phyloP scores from a whole-genome alignment of 2,797 vertebrate genomes.

The Lagocephalus sceleratus region DNA sequence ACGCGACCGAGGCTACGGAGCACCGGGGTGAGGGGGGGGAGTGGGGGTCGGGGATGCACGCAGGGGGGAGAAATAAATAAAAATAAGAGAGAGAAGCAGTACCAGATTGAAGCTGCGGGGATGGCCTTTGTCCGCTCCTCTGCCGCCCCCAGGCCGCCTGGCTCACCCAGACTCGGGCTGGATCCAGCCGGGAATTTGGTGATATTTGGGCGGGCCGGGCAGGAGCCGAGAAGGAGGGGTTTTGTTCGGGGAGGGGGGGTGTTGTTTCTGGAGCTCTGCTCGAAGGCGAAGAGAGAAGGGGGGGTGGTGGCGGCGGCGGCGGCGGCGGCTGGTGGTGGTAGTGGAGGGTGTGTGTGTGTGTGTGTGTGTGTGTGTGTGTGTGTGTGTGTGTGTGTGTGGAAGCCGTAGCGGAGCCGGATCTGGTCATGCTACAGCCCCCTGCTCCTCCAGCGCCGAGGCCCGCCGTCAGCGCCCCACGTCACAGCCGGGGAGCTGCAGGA shows the following conservation, averaged over 20 bases:
- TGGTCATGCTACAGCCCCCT: slow-evolving; percentile 83
- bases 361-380: no score
- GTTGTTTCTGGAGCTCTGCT: slow-evolving; percentile 78
- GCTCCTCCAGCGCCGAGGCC: slow-evolving; percentile 88
- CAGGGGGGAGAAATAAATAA: no score
- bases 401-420: slow-evolving; percentile 72
- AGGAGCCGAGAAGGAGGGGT: slow-evolving; percentile 88
- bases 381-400: no score
- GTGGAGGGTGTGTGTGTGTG: no score
- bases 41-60: no score
- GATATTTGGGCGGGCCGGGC: slow-evolving; percentile 85
- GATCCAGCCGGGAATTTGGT: slow-evolving; percentile 81
- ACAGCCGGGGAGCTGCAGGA: slow-evolving; percentile 91
- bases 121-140: slow-evolving; percentile 75
- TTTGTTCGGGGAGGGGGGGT: no score
- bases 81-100: slow-evolving; percentile 41
- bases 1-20: slow-evolving; percentile 21
- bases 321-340: no score
- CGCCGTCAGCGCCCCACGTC: slow-evolving; percentile 96
- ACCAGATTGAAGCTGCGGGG: slow-evolving; percentile 73
- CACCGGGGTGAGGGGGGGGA: no score
- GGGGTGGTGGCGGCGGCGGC: no score
- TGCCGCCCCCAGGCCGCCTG: slow-evolving; percentile 76
- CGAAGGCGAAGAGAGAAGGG: no score
- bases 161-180: slow-evolving; percentile 81